phyloP scores from a whole-genome alignment of 2,797 vertebrate genomes.

The Pseudocheirus occidentalis region DNA sequence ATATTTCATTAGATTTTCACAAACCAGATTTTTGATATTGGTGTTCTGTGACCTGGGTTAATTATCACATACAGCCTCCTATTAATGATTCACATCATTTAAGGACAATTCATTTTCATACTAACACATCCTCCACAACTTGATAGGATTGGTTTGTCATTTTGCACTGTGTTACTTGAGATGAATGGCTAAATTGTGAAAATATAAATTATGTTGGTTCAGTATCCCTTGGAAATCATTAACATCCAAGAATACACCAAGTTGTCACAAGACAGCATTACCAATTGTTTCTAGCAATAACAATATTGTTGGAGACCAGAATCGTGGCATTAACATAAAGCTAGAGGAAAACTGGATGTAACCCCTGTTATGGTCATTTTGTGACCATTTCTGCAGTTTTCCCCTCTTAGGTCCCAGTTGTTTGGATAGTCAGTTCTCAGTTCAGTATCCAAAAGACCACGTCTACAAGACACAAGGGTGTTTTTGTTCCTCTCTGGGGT shows the following conservation, averaged over 20 bases:
- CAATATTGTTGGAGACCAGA: neutral
- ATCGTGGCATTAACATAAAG: slow-evolving; percentile 1
- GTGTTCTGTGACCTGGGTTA: slow-evolving; percentile 11
- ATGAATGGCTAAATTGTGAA: neutral
- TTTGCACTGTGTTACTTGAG: neutral
- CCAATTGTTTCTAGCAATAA: neutral
- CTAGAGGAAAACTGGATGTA: neutral
- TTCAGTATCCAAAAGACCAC: neutral
- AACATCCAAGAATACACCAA: neutral
- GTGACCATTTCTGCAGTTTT: neutral
- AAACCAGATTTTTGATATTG: slow-evolving; percentile 21
- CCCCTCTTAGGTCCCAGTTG: neutral
- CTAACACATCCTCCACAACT: neutral
- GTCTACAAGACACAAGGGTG: neutral
- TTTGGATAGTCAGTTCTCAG: neutral
- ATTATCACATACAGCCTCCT: slow-evolving; percentile 6
- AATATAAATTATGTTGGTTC: neutral
- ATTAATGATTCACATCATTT: neutral
- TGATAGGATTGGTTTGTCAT: neutral
- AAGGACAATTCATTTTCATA: neutral
- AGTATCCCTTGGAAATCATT: neutral
- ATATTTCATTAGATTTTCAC: neutral
- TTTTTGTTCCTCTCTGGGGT: neutral
- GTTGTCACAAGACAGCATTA: neutral
- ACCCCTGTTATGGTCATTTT: neutral